Evolutionary conservation across 2,888 invertebrate species (phyloP).

Genomic region (Rhagonycha fulva): DNA sequence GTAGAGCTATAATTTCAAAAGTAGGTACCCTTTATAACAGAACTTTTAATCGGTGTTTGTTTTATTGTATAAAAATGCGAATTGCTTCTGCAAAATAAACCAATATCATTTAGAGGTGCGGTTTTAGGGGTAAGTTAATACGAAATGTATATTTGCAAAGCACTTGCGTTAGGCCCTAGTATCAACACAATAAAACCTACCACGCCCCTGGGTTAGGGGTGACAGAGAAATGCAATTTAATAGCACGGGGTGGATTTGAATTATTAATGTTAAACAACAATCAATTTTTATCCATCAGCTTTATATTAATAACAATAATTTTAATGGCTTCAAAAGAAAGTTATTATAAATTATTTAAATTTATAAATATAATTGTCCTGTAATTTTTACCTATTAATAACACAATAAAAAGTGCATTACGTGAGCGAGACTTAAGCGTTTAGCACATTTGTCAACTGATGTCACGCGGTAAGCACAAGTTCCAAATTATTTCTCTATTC

Average conservation of each 20-base stretch:
- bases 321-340: not conserved
- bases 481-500: constrained; percentile 4
- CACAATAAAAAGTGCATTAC: not conserved
- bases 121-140: constrained; percentile 47
- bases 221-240: constrained; percentile 49
- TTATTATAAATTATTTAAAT: not conserved
- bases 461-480: not conserved
- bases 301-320: not conserved
- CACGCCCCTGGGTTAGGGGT: constrained; percentile 41
- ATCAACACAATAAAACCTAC: constrained; percentile 51
- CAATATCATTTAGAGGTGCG: constrained; percentile 46
- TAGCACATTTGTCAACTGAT: not conserved
- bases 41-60: constrained; percentile 1
- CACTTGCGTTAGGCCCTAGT: constrained; percentile 50
- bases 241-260: constrained; percentile 39
- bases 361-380: not conserved
- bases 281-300: constrained; percentile 1
- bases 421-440: not conserved
- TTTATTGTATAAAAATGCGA: constrained; percentile 40
- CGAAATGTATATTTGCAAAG: constrained; percentile 52
- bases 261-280: constrained; percentile 24
- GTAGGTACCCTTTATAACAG: not conserved
- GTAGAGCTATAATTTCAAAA: not conserved
- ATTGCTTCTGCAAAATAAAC: constrained; percentile 41
- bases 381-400: not conserved